Evolutionary conservation across 2,888 invertebrate genomes (phyloP).

Genomic region (Heterodera filipjevi): DNA sequence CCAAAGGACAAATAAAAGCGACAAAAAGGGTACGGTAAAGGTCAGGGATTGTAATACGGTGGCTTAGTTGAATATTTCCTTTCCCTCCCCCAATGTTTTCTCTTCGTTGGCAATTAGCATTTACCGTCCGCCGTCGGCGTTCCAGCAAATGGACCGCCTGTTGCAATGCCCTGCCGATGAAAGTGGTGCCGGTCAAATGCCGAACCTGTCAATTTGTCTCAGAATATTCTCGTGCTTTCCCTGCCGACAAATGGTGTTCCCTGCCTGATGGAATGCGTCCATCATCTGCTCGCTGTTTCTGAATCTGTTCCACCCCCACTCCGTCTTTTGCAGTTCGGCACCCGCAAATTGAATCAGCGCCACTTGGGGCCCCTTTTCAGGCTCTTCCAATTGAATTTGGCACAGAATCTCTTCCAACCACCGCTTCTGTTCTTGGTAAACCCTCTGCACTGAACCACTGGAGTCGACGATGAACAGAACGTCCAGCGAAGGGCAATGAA

Average conservation of each 20-base stretch:
- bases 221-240: not conserved
- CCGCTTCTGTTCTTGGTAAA: slow-evolving; percentile 55
- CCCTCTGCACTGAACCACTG: slow-evolving; percentile 57
- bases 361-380: slow-evolving; percentile 49
- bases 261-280: slow-evolving; percentile 50
- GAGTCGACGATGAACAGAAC: slow-evolving; percentile 50
- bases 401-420: slow-evolving; percentile 40
- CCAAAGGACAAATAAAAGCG: no score
- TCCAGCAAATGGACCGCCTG: slow-evolving; percentile 51
- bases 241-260: not conserved
- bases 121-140: slow-evolving; percentile 44
- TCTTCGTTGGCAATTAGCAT: not conserved
- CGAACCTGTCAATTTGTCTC: slow-evolving; percentile 30
- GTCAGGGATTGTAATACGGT: not conserved
- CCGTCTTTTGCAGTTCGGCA: slow-evolving; percentile 59
- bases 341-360: slow-evolving; percentile 63
- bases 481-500: slow-evolving; percentile 6
- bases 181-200: slow-evolving; percentile 56
- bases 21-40: not conserved
- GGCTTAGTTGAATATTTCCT: not conserved
- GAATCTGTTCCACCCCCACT: slow-evolving; percentile 54
- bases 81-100: not conserved
- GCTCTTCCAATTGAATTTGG: slow-evolving; percentile 40
- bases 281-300: slow-evolving; percentile 50
- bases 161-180: slow-evolving; percentile 61